Evolutionary conservation across 64 coral and sea anemone genomes (phyloP).

Genomic region (Montipora capricornis): DNA sequence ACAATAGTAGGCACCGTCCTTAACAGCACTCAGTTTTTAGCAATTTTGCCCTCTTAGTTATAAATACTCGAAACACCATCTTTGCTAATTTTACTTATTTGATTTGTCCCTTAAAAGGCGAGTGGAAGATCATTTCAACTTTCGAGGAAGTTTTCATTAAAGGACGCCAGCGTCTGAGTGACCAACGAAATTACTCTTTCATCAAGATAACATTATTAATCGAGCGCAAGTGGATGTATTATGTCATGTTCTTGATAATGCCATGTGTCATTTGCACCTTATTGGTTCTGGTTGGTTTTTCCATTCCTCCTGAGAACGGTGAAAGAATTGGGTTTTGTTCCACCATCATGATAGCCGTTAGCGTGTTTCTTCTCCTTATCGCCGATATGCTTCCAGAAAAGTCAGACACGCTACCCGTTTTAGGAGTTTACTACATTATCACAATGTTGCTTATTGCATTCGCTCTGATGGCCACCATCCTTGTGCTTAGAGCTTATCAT

Average conservation of each 20-base stretch:
- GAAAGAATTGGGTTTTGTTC: constrained; percentile 74
- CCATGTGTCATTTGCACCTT: constrained; percentile 56
- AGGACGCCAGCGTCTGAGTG: neutral
- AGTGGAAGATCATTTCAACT: constrained; percentile 8
- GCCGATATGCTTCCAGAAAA: constrained; percentile 72
- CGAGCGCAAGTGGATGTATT: constrained; percentile 47
- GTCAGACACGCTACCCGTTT: constrained; percentile 58
- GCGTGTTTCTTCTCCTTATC: constrained; percentile 65
- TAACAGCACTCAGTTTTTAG: no score
- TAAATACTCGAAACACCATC: no score
- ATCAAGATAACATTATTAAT: neutral
- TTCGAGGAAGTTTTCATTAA: neutral
- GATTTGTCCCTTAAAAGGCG: constrained; percentile 2
- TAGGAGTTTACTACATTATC: constrained; percentile 58
- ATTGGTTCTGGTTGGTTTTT: constrained; percentile 64
- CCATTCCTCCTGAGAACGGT: constrained; percentile 69
- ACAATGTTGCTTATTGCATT: constrained; percentile 54
- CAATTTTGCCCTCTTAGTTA: no score
- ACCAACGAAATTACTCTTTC: neutral
- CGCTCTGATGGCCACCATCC: constrained; percentile 44
- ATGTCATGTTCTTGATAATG: constrained; percentile 54
- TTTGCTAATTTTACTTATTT: no score
- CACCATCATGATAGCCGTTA: constrained; percentile 67
- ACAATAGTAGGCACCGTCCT: no score
- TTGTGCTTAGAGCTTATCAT: constrained; percentile 72